A percentile compares a stretch with the other conserved stretches of the same genome.
Conservation (phyloP, 1,140 invertebrate species). For the Musca vetustissima region DNA sequence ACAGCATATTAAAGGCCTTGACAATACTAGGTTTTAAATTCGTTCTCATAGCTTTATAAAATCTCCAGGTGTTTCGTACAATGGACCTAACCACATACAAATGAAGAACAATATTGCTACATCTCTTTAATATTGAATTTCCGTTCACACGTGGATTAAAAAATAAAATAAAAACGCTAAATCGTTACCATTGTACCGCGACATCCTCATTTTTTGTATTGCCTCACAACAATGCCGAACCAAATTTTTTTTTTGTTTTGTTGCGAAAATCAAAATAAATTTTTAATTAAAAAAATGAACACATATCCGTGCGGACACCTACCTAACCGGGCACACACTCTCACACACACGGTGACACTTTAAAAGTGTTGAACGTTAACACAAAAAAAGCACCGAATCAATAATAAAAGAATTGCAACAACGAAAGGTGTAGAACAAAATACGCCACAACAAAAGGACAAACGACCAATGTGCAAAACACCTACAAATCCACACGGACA, state of each 20-base stretch:
- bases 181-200: too few relatives aligned
- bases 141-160: not conserved
- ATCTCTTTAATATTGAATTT: not conserved
- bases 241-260: not conserved
- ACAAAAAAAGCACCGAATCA: not conserved
- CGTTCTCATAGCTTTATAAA: too few relatives aligned
- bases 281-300: slow-evolving; percentile 23
- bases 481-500: not conserved
- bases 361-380: not conserved
- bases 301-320: not conserved
- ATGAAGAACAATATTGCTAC: too few relatives aligned
- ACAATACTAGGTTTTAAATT: too few relatives aligned
- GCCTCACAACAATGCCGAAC: not conserved
- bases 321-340: too few relatives aligned
- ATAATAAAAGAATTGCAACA: not conserved
- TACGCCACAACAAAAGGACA: slow-evolving; percentile 14
- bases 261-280: slow-evolving; percentile 20
- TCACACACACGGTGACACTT: not conserved
- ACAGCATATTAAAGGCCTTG: too few relatives aligned
- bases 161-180: not conserved
- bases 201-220: not conserved
- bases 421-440: not conserved
- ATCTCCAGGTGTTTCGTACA: too few relatives aligned
- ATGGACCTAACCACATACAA: too few relatives aligned
- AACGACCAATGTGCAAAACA: slow-evolving; percentile 9